phyloP scores from a whole-genome alignment of 2,797 vertebrate genomes.

The Triplophysa bombifrons region DNA sequence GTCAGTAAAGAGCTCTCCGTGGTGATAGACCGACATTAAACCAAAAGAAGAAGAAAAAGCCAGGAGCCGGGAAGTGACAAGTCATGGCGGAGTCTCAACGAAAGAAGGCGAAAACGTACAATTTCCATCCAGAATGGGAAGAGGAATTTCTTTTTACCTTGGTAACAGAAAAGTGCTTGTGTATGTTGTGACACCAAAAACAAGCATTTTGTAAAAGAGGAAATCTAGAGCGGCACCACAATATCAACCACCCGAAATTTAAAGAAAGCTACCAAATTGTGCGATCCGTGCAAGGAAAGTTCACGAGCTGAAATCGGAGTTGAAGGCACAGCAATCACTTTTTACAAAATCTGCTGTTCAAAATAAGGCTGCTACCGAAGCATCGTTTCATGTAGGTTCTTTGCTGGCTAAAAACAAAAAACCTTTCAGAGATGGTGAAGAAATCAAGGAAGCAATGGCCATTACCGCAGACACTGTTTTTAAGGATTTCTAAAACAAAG shows the following conservation, averaged over 20 bases:
- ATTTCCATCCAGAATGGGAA: constrained; percentile 2
- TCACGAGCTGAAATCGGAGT: background rate
- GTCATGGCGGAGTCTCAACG: background rate
- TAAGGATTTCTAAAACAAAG: constrained; percentile 41
- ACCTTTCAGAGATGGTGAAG: constrained; percentile 31
- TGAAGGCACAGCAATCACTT: constrained; percentile 36
- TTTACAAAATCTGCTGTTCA: constrained; percentile 18
- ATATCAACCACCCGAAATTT: constrained; percentile 28
- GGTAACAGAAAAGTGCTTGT: constrained; percentile 30
- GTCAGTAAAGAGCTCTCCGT: too few relatives aligned
- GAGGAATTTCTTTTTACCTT: constrained; percentile 30
- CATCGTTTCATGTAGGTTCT: constrained; percentile 14
- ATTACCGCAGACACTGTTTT: constrained; percentile 11
- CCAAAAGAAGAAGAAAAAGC: too few relatives aligned
- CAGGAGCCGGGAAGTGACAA: background rate
- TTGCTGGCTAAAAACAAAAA: constrained; percentile 37
- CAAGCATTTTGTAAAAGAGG: constrained; percentile 19
- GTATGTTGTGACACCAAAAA: constrained; percentile 26
- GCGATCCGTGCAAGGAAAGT: background rate
- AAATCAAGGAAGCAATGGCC: constrained; percentile 37
- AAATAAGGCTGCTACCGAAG: constrained; percentile 33
- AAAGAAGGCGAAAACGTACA: background rate
- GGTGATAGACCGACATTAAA: too few relatives aligned
- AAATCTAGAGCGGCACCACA: constrained; percentile 33
- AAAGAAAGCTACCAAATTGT: constrained; percentile 5